A percentile compares a stretch with the other conserved stretches of the same genome.
phyloP scores from a whole-genome alignment of 2,797 vertebrate species.

The Sebastes iracundus region DNA sequence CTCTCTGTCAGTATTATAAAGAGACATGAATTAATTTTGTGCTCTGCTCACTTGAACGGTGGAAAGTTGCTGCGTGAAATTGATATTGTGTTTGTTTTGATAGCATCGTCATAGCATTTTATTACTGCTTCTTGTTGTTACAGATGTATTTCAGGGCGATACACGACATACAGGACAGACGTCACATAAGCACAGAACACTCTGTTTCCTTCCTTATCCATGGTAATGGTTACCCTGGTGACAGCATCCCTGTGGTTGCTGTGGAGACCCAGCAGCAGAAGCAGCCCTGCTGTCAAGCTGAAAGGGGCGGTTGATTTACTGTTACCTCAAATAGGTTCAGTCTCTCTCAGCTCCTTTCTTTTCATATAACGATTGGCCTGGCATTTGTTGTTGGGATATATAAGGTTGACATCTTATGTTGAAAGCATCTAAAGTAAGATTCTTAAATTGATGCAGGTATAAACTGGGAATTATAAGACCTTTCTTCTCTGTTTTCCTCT shows the following conservation, averaged over 20 bases:
- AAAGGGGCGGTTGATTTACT: slow-evolving; percentile 39
- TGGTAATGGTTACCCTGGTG: slow-evolving; percentile 63
- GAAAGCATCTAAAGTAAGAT: background rate
- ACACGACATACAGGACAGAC: slow-evolving; percentile 5
- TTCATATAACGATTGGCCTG: background rate
- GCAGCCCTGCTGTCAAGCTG: slow-evolving; percentile 52
- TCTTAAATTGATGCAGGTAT: background rate
- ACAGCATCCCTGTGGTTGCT: slow-evolving; percentile 71
- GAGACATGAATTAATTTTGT: slow-evolving; percentile 20
- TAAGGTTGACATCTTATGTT: background rate
- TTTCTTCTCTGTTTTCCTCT: background rate
- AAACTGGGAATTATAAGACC: background rate
- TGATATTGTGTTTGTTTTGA: slow-evolving; percentile 7
- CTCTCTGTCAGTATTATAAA: background rate
- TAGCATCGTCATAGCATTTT: slow-evolving; percentile 1
- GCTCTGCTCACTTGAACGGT: slow-evolving; percentile 1
- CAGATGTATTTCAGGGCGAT: slow-evolving; percentile 8
- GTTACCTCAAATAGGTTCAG: slow-evolving; percentile 50
- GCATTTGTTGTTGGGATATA: slow-evolving; percentile 8
- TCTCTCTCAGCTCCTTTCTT: background rate
- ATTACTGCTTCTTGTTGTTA: background rate
- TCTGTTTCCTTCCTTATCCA: slow-evolving; percentile 47
- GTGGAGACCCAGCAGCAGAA: slow-evolving; percentile 60
- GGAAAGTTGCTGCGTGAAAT: slow-evolving; percentile 12
- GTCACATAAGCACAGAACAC: slow-evolving; percentile 34